Evolutionary conservation across 2,797 vertebrate species (phyloP), one percentile per base, ranked within the genome.

Genomic region (Cichlasoma orientale): DNA sequence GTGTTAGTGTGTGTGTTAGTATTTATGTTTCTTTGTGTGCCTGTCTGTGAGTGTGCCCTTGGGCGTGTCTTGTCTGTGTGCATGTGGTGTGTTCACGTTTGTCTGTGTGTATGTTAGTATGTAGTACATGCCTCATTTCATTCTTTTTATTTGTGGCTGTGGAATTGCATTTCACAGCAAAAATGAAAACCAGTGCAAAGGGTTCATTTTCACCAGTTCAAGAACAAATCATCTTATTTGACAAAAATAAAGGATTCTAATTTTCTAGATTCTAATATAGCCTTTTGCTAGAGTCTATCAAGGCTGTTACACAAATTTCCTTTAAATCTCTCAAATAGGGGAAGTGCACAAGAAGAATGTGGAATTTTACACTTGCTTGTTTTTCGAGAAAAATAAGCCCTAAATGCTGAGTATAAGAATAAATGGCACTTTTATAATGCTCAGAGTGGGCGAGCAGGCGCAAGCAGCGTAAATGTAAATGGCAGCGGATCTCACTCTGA

Each of bases 11-110:
- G 66, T 78, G 75, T 56, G 84, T 77, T 47, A 29, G 71, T 78
- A 31, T 89, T 80, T 83, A 41, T 86, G 75, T 52, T 3, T 77
- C 56, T 86, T 78, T 86, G 57, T 77, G 57, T 74, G 58, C 79
- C 21, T 82, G 13, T 77, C 16, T 79, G 1, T 78, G 57, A 71
- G 72, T 77, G 38, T 76, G 19, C 72, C 56, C 11, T 33, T 80
- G 74, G 38, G 73, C 78, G 74, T 74, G 69, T 57, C 52, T 14
- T 70, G n/a, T 68, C 55, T 71, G 57, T 52, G 66, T 53, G 31
- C 66, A 27, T 50, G 47, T 29, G 23, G 41, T 50, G 72, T 56
- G 47, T 57, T 75, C 44, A 56, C 10, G 8, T 59, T 61, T 77
- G 29, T 72, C 13, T 70, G 19, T 57, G 58, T 66, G 29, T 53